These are phyloP conservation scores for Condylura cristata DNA, from an alignment of 2,113 vertebrate species.

Conservation along the genomic window DNA sequence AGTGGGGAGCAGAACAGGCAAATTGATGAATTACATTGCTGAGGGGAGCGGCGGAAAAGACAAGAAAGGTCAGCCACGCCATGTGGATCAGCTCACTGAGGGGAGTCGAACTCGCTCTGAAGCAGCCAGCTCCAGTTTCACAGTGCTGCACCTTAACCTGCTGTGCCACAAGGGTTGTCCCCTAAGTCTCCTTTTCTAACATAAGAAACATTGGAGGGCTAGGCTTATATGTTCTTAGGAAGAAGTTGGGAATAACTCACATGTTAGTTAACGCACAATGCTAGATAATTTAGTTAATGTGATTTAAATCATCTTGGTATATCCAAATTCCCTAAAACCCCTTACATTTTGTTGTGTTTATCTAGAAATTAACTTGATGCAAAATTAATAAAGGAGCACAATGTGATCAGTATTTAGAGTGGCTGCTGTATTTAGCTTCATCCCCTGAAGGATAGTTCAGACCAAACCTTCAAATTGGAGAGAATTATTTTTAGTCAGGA, in stretches of 20 bases:
- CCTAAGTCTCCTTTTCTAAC: too few species aligned
- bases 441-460: background rate
- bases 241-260: background rate
- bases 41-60: too few species aligned
- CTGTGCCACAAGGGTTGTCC: too few species aligned
- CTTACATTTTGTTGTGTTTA: background rate
- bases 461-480: background rate
- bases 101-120: too few species aligned
- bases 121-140: too few species aligned
- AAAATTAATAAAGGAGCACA: background rate
- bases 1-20: too few species aligned
- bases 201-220: background rate
- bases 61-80: too few species aligned
- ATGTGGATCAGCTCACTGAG: too few species aligned
- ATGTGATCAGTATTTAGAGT: background rate
- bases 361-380: background rate
- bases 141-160: too few species aligned
- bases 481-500: background rate
- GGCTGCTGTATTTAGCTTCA: background rate
- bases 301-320: background rate
- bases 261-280: background rate
- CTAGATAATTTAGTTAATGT: background rate
- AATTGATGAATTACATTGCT: too few species aligned
- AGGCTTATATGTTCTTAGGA: background rate
- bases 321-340: background rate